Evolutionary conservation across 2,797 vertebrate species (phyloP), one percentile per base, ranked within the genome.

Genomic region (Rhynchotus rufescens): DNA sequence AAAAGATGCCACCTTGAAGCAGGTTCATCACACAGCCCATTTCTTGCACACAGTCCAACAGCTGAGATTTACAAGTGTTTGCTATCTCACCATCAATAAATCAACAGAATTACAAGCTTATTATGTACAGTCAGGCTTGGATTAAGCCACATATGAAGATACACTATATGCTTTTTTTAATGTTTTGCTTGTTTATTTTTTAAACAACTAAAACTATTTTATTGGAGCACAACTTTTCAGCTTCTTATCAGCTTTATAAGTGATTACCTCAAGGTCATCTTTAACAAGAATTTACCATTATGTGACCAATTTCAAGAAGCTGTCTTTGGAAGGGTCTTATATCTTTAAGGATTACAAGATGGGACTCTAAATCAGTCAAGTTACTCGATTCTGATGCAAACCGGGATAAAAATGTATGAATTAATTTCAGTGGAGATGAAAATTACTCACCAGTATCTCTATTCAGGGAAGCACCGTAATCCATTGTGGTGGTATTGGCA

Each of bases 181-280:
- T 71, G 64, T 75, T 89, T 93, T 80, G 61, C 67, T 84, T 89
- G 71, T 92, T 93, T 96, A 91, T 93, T 86, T 92, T 96, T 88
- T 77, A 94, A 36, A 94, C 81, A 88, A 47, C 38, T 80, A 57
- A 77, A 61, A 61, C 86, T 79, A 68, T 34, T 72, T 28, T 51
- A 86, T 79, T 44, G 90, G 62, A 94, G 44, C 66, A 95, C 67
- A 92, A 87, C 94, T 90, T 20, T 4, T 22, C 21, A 56, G 20
- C 82, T 78, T 83, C 77, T 94, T 93, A 92, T 47, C 73, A 83
- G 66, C 69, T 91, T 90, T 90, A 91, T 57, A 88, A 84, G 86
- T 86, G 91, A 79, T 51, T 93, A 88, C 72, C 86, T 90, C 88
- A 96, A 96, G 91, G 88, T 96, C 86, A 91, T 86, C 87, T 90